A percentile compares a stretch with the other conserved stretches of the same genome.
phyloP scores from a whole-genome alignment of 2,113 vertebrate species.

The Phrynosoma blainvillii region DNA sequence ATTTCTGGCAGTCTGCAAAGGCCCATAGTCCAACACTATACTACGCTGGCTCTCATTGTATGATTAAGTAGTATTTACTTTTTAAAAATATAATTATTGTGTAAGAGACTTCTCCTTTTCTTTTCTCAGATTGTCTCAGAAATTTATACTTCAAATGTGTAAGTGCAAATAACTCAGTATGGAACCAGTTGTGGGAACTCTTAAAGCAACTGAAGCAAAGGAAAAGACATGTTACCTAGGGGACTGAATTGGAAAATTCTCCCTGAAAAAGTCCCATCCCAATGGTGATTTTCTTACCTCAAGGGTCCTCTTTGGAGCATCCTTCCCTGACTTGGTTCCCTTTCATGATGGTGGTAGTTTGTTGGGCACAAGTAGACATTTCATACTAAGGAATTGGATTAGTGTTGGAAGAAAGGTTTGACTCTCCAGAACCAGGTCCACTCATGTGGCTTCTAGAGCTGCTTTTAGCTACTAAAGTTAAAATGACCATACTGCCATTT shows the following conservation, averaged over 20 bases:
- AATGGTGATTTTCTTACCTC: background rate
- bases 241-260: background rate
- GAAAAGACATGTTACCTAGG: background rate
- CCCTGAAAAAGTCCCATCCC: background rate
- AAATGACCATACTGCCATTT: too few species aligned
- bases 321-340: background rate
- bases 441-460: too few species aligned
- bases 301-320: background rate
- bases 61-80: background rate
- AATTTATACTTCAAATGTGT: background rate
- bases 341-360: background rate
- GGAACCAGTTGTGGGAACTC: background rate
- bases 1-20: too few species aligned
- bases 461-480: too few species aligned
- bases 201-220: background rate
- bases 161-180: background rate
- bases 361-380: background rate
- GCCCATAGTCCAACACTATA: too few species aligned
- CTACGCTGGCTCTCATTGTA: too few species aligned
- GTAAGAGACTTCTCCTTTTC: too few species aligned
- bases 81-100: background rate
- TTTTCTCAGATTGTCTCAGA: background rate
- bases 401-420: too few species aligned
- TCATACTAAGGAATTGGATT: background rate
- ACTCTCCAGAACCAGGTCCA: too few species aligned